These are phyloP conservation scores for Wiebesia pumilae DNA, from an alignment of 1,140 invertebrate species.

Conservation along the genomic window DNA sequence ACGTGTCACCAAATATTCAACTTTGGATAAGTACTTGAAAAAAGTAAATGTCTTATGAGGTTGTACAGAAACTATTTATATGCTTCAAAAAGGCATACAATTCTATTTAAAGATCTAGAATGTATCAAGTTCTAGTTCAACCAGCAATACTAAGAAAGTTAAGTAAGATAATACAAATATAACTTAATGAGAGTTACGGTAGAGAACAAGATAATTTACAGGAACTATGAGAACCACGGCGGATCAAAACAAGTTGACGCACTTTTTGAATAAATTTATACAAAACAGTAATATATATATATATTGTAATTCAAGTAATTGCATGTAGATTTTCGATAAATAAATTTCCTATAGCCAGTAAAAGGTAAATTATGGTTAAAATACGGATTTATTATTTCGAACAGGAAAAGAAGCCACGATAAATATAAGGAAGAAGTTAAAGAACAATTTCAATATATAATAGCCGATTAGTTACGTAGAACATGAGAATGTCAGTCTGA, in stretches of 20 bases:
- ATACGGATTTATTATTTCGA: not conserved
- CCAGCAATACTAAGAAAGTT: not conserved
- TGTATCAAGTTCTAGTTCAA: conserved; percentile 17
- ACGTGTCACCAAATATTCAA: conserved; percentile 22
- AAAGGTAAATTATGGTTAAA: not conserved
- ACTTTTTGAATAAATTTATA: not conserved
- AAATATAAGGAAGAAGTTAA: not conserved
- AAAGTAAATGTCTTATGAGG: not conserved
- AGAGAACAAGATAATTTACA: not conserved
- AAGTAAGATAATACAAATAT: not conserved
- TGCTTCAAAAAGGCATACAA: not conserved
- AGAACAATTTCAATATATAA: not conserved
- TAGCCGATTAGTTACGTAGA: not conserved
- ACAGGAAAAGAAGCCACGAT: not conserved
- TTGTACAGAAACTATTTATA: not conserved
- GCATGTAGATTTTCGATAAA: not conserved
- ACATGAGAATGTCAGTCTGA: not conserved
- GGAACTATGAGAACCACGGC: not conserved
- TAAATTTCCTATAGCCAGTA: not conserved
- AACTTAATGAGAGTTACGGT: not conserved
- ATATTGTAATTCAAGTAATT: not conserved
- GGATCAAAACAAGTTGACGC: not conserved
- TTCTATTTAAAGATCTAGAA: not conserved
- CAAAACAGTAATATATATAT: not conserved
- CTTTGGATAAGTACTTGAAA: not conserved